Percentiles rank a stretch among this genome's conserved stretches.
Conservation (phyloP, 2,888 invertebrate genomes). For the Panorpa germanica region DNA sequence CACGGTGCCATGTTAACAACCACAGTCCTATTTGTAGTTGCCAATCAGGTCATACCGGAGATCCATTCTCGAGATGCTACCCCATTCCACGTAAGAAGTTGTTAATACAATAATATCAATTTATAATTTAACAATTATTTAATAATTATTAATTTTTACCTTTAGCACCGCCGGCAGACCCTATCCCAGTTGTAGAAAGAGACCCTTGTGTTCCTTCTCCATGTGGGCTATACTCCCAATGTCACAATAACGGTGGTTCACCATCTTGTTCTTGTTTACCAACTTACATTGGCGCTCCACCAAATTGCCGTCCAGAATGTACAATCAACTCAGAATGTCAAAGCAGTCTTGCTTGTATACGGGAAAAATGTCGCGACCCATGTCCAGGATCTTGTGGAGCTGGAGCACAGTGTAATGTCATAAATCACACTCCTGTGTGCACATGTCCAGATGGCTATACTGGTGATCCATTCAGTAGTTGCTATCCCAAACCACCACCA, state of each 20-base stretch:
- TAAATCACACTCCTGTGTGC: conserved; percentile 60
- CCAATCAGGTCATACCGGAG: conserved; percentile 50
- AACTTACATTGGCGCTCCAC: conserved; percentile 52
- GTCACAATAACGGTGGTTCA: conserved; percentile 31
- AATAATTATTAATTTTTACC: conserved; percentile 13
- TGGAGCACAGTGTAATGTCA: conserved; percentile 51
- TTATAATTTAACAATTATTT: no score
- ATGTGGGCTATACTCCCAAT: conserved; percentile 40
- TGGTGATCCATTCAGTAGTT: conserved; percentile 55
- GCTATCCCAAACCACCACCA: conserved; percentile 33
- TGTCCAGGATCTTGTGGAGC: conserved; percentile 61
- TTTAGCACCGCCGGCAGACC: conserved; percentile 16
- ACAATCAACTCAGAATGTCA: conserved; percentile 53
- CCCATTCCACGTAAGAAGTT: conserved; percentile 35
- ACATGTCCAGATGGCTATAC: conserved; percentile 23
- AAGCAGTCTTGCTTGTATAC: conserved; percentile 53
- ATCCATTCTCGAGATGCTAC: conserved; percentile 51
- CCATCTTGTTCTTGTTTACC: conserved; percentile 51
- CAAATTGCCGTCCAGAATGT: conserved; percentile 59
- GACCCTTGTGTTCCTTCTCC: conserved; percentile 44
- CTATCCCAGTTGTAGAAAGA: conserved; percentile 19
- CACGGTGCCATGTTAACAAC: conserved; percentile 57
- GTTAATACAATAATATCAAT: no score
- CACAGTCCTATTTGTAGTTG: conserved; percentile 73
- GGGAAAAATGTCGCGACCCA: conserved; percentile 57